These are phyloP conservation scores for Forbesichthys papilliferus DNA, from an alignment of 2,113 vertebrate genomes.

Conservation along the genomic window DNA sequence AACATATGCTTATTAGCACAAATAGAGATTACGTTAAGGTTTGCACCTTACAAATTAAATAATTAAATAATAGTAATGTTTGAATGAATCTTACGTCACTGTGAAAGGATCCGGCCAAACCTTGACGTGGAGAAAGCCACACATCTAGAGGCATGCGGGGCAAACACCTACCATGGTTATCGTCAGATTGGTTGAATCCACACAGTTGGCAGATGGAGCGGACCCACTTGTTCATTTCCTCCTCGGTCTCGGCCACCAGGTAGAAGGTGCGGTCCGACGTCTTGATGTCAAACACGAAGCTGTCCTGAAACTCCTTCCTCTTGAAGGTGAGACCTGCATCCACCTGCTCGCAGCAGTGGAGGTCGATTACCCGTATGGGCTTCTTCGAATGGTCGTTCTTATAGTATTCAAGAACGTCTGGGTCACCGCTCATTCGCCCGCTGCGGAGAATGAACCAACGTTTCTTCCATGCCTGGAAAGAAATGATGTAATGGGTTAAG, in stretches of 20 bases:
- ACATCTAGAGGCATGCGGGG: neutral
- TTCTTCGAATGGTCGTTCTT: conserved; percentile 98
- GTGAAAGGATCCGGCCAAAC: neutral
- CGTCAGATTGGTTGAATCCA: conserved; percentile 96
- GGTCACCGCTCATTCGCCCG: conserved; percentile 96
- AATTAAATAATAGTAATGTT: neutral
- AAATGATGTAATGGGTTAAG: conserved; percentile 4
- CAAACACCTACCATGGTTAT: conserved; percentile 82
- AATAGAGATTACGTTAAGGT: neutral
- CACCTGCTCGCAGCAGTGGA: conserved; percentile 97
- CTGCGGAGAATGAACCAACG: conserved; percentile 98
- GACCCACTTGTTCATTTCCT: conserved; percentile 99
- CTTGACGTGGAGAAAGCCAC: neutral
- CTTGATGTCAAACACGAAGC: conserved; percentile 98
- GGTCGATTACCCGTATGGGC: conserved; percentile 93
- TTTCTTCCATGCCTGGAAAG: conserved; percentile 94
- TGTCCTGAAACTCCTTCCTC: conserved; percentile 97
- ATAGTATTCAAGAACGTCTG: conserved; percentile 97
- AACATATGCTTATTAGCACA: neutral
- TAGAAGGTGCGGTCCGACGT: conserved; percentile 97
- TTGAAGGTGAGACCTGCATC: conserved; percentile 96
- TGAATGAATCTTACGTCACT: neutral
- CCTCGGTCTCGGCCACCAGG: conserved; percentile 95
- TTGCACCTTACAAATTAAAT: neutral
- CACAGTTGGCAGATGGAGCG: conserved; percentile 98